phyloP scores from a whole-genome alignment of 37 sponge, comb jelly and placozoan genomes.

The Chondrosia reniformis region DNA sequence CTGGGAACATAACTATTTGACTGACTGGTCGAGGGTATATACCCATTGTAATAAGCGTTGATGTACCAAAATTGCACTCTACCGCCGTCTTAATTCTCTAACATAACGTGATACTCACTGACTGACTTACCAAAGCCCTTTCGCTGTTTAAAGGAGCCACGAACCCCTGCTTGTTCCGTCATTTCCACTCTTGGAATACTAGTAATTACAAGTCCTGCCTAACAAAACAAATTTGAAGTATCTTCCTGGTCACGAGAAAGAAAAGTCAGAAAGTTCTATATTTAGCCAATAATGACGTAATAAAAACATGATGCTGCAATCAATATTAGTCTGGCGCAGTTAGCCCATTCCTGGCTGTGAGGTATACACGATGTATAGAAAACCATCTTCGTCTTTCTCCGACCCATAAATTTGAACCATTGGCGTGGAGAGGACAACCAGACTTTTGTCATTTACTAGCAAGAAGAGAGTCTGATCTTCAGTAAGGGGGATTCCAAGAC shows the following conservation, averaged over 20 bases:
- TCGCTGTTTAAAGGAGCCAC: conserved; percentile 68
- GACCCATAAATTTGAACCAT: conserved; percentile 86
- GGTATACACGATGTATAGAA: conserved; percentile 98
- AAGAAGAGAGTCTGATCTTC: conserved; percentile 32
- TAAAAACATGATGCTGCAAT: background rate
- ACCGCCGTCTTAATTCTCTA: no score
- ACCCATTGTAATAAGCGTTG: no score
- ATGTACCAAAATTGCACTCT: no score
- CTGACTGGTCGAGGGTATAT: no score
- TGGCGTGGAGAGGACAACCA: conserved; percentile 93
- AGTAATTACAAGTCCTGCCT: no score
- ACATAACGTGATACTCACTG: background rate
- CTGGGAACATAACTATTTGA: no score
- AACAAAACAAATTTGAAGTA: no score
- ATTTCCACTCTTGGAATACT: background rate
- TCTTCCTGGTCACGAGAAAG: no score
- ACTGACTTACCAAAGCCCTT: conserved; percentile 65
- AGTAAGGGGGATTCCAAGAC: conserved; percentile 8
- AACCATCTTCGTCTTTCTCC: conserved; percentile 99
- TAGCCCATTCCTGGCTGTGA: conserved; percentile 66
- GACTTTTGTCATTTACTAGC: conserved; percentile 95
- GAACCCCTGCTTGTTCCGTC: conserved; percentile 10
- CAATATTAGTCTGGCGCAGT: background rate
- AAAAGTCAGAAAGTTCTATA: no score
- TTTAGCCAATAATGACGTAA: no score